These are phyloP conservation scores for Ectemnius lituratus DNA, from an alignment of 2,888 invertebrate species.

Conservation along the genomic window DNA sequence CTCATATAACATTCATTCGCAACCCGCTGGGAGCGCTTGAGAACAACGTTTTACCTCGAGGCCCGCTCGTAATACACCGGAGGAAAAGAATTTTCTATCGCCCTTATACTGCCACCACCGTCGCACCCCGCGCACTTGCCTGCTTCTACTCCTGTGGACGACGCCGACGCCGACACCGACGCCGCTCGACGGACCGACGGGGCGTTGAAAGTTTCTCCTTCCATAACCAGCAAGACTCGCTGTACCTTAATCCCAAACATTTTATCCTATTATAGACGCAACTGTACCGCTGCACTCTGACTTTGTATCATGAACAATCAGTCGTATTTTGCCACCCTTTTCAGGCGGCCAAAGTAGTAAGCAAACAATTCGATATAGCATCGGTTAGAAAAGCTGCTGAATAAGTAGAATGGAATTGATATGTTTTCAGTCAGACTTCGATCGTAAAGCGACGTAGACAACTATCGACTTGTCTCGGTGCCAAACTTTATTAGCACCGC, in stretches of 20 bases:
- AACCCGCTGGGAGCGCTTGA: slow-evolving; percentile 54
- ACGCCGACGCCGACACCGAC: background rate
- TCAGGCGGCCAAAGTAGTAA: too few species aligned
- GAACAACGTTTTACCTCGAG: slow-evolving; percentile 37
- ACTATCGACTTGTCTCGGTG: slow-evolving; percentile 57
- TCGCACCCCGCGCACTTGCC: background rate
- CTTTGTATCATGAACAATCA: too few species aligned
- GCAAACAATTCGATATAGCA: too few species aligned
- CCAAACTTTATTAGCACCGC: slow-evolving; percentile 57
- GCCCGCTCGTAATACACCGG: slow-evolving; percentile 45
- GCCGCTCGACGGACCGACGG: slow-evolving; percentile 5
- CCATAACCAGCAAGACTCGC: slow-evolving; percentile 14
- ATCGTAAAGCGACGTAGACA: slow-evolving; percentile 49
- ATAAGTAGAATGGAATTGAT: slow-evolving; percentile 24
- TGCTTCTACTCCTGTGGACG: too few species aligned
- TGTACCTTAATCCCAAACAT: background rate
- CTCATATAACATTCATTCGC: slow-evolving; percentile 59
- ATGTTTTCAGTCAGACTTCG: slow-evolving; percentile 19
- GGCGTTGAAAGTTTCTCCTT: slow-evolving; percentile 22
- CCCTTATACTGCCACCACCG: background rate
- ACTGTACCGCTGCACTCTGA: too few species aligned
- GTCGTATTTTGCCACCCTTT: too few species aligned
- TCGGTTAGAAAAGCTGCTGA: slow-evolving; percentile 7
- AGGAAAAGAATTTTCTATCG: slow-evolving; percentile 46
- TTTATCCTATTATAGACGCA: too few species aligned